Evolutionary conservation across 2,888 invertebrate genomes (phyloP).

Genomic region (Lepetodrilus schrolli): DNA sequence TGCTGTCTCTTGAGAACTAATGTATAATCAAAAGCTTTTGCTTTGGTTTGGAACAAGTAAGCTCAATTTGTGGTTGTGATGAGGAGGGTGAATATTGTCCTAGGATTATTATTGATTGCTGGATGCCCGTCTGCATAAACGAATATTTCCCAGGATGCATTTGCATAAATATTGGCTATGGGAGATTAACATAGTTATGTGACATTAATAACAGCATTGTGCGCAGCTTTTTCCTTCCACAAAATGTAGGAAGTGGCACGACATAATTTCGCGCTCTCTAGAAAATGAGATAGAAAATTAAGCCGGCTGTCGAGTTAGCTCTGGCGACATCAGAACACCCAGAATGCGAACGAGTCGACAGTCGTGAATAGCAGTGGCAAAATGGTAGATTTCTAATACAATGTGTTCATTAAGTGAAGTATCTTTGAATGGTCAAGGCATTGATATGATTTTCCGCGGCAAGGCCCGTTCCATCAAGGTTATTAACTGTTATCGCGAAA

Average conservation of each 20-base stretch:
- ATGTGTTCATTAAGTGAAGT: constrained; percentile 38
- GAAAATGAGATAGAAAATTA: constrained; percentile 41
- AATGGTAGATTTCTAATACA: constrained; percentile 28
- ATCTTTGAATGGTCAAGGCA: constrained; percentile 27
- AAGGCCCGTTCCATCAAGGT: constrained; percentile 32
- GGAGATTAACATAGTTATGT: constrained; percentile 50
- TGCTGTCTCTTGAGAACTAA: neutral
- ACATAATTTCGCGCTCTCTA: constrained; percentile 7
- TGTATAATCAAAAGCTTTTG: constrained; percentile 15
- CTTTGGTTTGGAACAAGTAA: constrained; percentile 35
- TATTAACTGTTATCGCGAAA: constrained; percentile 36
- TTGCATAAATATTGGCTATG: constrained; percentile 55
- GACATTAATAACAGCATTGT: constrained; percentile 51
- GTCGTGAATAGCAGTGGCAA: constrained; percentile 12
- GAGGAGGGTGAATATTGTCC: constrained; percentile 40
- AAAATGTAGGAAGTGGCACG: constrained; percentile 22
- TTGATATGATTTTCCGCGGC: constrained; percentile 28
- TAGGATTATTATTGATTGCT: constrained; percentile 51
- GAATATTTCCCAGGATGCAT: constrained; percentile 44
- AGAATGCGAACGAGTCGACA: neutral
- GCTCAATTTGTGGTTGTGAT: constrained; percentile 35
- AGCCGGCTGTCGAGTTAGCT: neutral
- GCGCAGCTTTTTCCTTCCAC: constrained; percentile 34
- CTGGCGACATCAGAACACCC: neutral
- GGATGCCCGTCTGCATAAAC: constrained; percentile 42